These are phyloP conservation scores for Orestias chungarensis DNA, from an alignment of 2,797 vertebrate species.

Conservation along the genomic window DNA sequence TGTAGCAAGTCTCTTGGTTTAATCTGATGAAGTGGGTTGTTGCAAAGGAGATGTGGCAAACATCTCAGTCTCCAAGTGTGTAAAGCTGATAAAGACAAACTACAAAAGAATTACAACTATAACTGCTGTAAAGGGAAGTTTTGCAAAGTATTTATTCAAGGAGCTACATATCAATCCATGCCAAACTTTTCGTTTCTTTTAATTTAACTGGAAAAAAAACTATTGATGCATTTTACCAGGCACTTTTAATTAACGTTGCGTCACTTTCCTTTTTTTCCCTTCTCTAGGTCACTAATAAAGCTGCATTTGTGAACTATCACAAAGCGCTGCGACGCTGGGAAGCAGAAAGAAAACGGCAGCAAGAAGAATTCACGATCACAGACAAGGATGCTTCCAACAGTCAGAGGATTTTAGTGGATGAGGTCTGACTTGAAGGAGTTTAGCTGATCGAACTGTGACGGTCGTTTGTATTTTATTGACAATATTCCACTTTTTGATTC, in stretches of 20 bases:
- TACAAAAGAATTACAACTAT: background rate
- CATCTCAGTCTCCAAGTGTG: background rate
- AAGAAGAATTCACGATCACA: constrained; percentile 86
- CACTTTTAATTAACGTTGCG: background rate
- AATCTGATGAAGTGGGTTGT: background rate
- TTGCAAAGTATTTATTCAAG: background rate
- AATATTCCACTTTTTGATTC: constrained; percentile 10
- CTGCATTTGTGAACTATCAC: constrained; percentile 73
- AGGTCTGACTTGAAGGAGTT: constrained; percentile 32
- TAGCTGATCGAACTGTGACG: background rate
- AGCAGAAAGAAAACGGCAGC: constrained; percentile 74
- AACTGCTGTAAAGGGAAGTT: background rate
- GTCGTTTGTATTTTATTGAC: background rate
- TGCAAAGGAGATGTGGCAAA: background rate
- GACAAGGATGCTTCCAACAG: constrained; percentile 64
- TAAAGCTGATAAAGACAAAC: background rate
- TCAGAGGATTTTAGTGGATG: constrained; percentile 18
- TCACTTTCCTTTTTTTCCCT: background rate
- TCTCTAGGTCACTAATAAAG: constrained; percentile 79
- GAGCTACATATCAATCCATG: background rate
- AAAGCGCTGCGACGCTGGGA: constrained; percentile 80
- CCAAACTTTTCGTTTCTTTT: background rate
- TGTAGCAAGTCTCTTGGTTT: background rate
- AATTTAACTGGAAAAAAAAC: background rate
- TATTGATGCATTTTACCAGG: background rate